phyloP scores from a whole-genome alignment of 1,140 invertebrate species.

The Chironomus striatipennis region DNA sequence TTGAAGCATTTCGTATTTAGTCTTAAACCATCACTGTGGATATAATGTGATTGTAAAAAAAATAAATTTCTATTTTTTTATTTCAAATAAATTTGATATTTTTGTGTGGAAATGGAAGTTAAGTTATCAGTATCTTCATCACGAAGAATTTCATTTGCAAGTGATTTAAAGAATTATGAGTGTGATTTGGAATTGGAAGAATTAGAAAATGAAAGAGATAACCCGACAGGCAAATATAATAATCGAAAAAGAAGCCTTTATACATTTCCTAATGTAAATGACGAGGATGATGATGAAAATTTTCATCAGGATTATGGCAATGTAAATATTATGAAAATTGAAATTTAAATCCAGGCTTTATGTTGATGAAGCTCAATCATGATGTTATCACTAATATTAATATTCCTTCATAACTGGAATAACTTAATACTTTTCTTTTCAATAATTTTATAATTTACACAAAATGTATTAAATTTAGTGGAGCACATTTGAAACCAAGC shows the following conservation, averaged over 20 bases:
- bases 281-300: not conserved
- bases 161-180: constrained; percentile 1
- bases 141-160: not conserved
- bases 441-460: too few species aligned
- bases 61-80: not conserved
- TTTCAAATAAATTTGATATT: not conserved
- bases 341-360: too few species aligned
- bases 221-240: not conserved
- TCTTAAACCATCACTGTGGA: too few species aligned
- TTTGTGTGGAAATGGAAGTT: not conserved
- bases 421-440: too few species aligned
- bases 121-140: constrained; percentile 8
- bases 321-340: too few species aligned
- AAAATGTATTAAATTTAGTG: too few species aligned
- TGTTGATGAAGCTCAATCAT: too few species aligned
- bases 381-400: too few species aligned
- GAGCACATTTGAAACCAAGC: constrained; percentile 11
- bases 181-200: constrained; percentile 5
- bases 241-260: not conserved
- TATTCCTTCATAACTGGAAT: too few species aligned
- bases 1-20: too few species aligned
- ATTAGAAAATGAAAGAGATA: not conserved
- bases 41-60: too few species aligned
- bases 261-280: not conserved
- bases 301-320: not conserved